Evolutionary conservation across 1,140 invertebrate genomes (phyloP).

Genomic region (Drosophila funebris): DNA sequence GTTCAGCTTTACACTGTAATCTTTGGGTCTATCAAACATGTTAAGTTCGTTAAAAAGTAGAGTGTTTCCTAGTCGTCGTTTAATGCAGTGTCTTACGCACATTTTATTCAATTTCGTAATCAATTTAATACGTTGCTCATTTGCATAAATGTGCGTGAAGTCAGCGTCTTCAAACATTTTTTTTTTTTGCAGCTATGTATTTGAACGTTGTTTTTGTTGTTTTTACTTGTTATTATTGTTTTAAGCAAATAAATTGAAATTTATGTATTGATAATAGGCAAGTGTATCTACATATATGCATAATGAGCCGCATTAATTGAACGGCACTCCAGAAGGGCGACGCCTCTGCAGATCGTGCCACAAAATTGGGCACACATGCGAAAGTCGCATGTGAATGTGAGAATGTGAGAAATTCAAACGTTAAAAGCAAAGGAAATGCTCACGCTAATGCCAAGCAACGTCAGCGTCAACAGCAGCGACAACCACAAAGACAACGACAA

Average conservation of each 20-base stretch:
- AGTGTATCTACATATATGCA: conserved; percentile 64
- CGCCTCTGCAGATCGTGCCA: conserved; percentile 50
- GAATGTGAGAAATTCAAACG: background rate
- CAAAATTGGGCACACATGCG: conserved; percentile 39
- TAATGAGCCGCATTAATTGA: conserved; percentile 70
- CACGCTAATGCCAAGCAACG: conserved; percentile 33
- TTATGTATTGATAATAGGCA: conserved; percentile 67
- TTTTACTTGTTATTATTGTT: conserved; percentile 46
- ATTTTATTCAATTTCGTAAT: conserved; percentile 49
- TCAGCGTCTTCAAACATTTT: conserved; percentile 44
- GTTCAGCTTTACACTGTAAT: too few species aligned
- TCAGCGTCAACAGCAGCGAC: conserved; percentile 24
- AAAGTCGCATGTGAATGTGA: conserved; percentile 18
- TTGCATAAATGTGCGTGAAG: conserved; percentile 72
- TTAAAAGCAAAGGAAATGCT: conserved; percentile 52
- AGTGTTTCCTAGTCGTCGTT: conserved; percentile 4
- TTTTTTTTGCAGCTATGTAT: conserved; percentile 19
- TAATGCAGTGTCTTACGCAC: background rate
- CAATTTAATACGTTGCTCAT: conserved; percentile 47
- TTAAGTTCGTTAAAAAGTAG: background rate
- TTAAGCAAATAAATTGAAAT: conserved; percentile 68
- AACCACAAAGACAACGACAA: conserved; percentile 32
- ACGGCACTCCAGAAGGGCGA: conserved; percentile 33
- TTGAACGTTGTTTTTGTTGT: conserved; percentile 25
- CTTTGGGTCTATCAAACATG: too few species aligned